phyloP scores from a whole-genome alignment of 1,140 invertebrate species.

The Ruditapes philippinarum region DNA sequence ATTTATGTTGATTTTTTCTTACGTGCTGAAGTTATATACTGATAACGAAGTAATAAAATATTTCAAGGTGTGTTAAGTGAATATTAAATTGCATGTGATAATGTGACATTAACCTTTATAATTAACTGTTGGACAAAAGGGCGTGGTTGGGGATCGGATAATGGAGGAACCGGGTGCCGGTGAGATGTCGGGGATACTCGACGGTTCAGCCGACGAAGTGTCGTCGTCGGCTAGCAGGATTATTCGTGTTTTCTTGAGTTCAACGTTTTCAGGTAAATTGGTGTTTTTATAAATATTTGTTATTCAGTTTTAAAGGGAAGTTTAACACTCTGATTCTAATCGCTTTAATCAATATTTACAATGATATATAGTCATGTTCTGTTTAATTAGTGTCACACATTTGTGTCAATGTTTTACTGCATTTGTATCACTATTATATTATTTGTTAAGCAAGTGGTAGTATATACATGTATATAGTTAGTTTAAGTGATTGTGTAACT shows the following conservation, averaged over 20 bases:
- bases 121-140: not conserved
- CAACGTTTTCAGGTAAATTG: conserved; percentile 74
- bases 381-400: no score
- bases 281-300: no score
- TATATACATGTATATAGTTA: no score
- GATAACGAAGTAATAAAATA: not conserved
- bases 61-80: not conserved
- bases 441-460: no score
- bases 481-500: no score
- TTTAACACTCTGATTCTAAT: no score
- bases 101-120: not conserved
- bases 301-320: no score
- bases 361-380: no score
- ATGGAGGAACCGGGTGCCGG: not conserved
- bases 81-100: not conserved
- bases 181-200: conserved; percentile 25
- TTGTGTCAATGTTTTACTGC: no score
- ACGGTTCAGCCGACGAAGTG: conserved; percentile 46
- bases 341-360: no score
- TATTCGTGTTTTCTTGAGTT: conserved; percentile 73
- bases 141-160: not conserved
- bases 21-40: not conserved
- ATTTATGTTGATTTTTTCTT: not conserved
- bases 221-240: conserved; percentile 38
- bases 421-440: no score